Evolutionary conservation across 1,140 invertebrate genomes (phyloP).

Genomic region (Bombus pascuorum): DNA sequence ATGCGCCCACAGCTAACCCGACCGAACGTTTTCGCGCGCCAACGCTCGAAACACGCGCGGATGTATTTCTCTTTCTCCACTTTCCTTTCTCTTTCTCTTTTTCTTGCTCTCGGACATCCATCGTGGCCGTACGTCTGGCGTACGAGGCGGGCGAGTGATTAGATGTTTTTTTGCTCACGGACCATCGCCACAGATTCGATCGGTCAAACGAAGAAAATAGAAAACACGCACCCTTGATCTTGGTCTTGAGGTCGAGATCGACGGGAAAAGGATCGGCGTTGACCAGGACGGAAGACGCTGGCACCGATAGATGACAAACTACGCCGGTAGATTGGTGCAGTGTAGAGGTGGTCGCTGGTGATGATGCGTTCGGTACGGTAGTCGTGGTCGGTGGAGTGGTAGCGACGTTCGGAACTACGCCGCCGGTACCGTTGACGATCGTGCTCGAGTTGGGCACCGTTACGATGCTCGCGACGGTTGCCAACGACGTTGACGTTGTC

Average conservation of each 20-base stretch:
- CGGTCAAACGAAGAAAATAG: not conserved
- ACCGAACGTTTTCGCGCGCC: slow-evolving; percentile 59
- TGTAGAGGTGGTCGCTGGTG: slow-evolving; percentile 6
- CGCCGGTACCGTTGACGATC: slow-evolving; percentile 55
- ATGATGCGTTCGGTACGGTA: slow-evolving; percentile 57
- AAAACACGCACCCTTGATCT: slow-evolving; percentile 69
- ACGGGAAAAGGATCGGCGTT: slow-evolving; percentile 64
- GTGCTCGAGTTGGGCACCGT: slow-evolving; percentile 49
- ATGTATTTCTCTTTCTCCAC: not conserved
- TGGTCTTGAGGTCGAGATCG: slow-evolving; percentile 73
- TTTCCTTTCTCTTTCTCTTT: not conserved
- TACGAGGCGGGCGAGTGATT: no score
- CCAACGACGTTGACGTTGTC: slow-evolving; percentile 2
- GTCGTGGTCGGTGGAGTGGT: slow-evolving; percentile 59
- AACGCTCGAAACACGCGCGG: not conserved
- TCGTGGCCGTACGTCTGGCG: no score
- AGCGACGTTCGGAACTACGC: slow-evolving; percentile 49
- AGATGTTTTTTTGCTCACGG: not conserved
- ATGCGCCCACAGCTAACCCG: slow-evolving; percentile 60
- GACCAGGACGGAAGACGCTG: slow-evolving; percentile 53
- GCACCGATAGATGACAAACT: slow-evolving; percentile 71
- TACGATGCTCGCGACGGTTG: slow-evolving; percentile 48
- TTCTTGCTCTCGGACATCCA: not conserved
- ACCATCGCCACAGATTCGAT: no score
- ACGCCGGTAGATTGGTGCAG: slow-evolving; percentile 56